These are phyloP conservation scores for Sthenelais limicola DNA, from an alignment of 2,888 invertebrate species.

Conservation along the genomic window DNA sequence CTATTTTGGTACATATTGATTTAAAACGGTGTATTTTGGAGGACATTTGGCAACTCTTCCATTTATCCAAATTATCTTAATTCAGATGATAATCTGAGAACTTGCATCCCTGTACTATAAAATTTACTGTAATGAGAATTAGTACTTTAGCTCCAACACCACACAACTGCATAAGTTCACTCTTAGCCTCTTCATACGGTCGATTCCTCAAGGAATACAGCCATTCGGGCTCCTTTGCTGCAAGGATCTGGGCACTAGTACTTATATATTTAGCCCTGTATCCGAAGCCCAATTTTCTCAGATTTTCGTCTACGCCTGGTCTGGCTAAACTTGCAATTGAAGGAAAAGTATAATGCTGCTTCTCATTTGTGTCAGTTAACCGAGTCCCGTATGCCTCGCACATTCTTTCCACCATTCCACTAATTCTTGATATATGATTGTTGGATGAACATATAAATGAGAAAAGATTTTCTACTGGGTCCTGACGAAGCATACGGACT, in stretches of 20 bases:
- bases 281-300: constrained; percentile 76
- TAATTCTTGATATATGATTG: constrained; percentile 92
- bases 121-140: no score
- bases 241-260: constrained; percentile 74
- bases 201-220: constrained; percentile 78
- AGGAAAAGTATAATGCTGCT: constrained; percentile 86
- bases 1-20: no score
- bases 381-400: constrained; percentile 85
- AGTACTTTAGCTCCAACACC: constrained; percentile 95
- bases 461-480: constrained; percentile 92
- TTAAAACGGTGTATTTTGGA: no score
- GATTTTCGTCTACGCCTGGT: constrained; percentile 79
- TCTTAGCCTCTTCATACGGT: constrained; percentile 81
- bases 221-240: constrained; percentile 83
- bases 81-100: no score
- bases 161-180: constrained; percentile 82
- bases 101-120: no score
- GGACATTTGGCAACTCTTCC: no score
- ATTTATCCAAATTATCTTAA: no score
- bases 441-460: constrained; percentile 98
- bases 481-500: constrained; percentile 91
- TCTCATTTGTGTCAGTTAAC: constrained; percentile 79
- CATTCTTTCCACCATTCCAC: constrained; percentile 91
- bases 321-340: constrained; percentile 69
- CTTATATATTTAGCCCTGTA: constrained; percentile 66